Evolutionary conservation across 2,797 vertebrate genomes (phyloP).

Genomic region (Enteromius unitaeniatus): DNA sequence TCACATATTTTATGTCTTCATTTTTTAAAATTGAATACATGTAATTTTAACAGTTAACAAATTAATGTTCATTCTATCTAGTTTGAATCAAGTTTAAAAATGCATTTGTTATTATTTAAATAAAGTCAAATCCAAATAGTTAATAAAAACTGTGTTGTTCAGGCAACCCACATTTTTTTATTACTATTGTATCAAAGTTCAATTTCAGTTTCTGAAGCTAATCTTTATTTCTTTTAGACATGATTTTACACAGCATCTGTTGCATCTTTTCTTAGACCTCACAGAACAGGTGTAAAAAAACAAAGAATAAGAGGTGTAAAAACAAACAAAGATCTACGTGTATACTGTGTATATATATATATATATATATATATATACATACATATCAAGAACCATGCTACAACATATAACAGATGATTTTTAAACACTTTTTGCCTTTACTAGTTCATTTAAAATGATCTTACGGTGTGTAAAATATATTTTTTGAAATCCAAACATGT

Average conservation of each 20-base stretch:
- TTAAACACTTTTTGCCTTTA: neutral
- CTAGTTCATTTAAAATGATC: neutral
- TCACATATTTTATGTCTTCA: neutral
- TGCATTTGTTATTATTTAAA: neutral
- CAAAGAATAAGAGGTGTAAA: neutral
- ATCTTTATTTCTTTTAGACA: slow-evolving; percentile 1
- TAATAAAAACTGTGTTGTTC: neutral
- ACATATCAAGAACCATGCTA: neutral
- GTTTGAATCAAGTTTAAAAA: neutral
- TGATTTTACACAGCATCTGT: slow-evolving; percentile 5
- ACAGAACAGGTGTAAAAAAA: neutral
- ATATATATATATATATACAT: neutral
- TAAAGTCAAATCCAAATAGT: neutral
- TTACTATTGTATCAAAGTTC: neutral
- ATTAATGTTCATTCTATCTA: neutral
- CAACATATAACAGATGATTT: neutral
- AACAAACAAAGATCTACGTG: neutral
- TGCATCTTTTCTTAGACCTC: slow-evolving; percentile 23
- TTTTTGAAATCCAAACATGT: neutral
- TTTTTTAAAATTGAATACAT: neutral
- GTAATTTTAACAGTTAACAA: neutral
- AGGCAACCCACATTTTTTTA: neutral
- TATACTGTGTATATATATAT: neutral
- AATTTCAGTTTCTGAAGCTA: neutral
- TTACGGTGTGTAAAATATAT: neutral